Conservation (phyloP, 2,888 invertebrate genomes). For the Acanthoscelides obtectus region DNA sequence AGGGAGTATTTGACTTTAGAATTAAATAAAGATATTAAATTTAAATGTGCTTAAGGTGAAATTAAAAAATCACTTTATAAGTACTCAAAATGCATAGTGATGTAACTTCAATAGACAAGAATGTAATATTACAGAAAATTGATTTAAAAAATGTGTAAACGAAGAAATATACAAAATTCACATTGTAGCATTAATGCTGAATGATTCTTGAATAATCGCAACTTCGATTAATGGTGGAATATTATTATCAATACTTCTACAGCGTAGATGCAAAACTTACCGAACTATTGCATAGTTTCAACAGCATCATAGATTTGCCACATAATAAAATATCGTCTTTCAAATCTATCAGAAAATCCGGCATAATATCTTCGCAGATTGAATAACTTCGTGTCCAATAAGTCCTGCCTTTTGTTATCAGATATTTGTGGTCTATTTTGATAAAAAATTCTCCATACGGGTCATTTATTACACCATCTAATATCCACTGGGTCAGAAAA, state of each 20-base stretch:
- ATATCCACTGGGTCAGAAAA: conserved; percentile 78
- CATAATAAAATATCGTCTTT: conserved; percentile 65
- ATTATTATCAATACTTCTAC: conserved; percentile 15
- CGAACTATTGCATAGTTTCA: conserved; percentile 65
- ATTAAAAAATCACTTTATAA: no score
- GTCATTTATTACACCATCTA: conserved; percentile 79
- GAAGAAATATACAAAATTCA: no score
- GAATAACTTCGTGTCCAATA: conserved; percentile 66
- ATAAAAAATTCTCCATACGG: conserved; percentile 82
- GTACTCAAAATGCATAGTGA: no score
- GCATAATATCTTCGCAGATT: conserved; percentile 53
- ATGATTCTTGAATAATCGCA: no score
- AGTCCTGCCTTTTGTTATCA: conserved; percentile 57
- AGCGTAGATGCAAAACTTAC: conserved; percentile 48
- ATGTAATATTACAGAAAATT: no score
- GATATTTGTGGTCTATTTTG: conserved; percentile 60
- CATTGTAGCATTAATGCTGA: no score
- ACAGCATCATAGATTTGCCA: conserved; percentile 67
- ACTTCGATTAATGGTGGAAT: no score
- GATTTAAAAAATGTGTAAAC: no score
- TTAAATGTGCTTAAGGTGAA: no score
- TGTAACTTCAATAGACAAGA: no score
- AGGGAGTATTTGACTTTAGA: no score
- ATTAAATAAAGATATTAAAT: no score
- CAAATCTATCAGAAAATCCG: conserved; percentile 62